Evolutionary conservation across 1,140 invertebrate genomes (phyloP).

Genomic region (Zaprionus ghesquierei): DNA sequence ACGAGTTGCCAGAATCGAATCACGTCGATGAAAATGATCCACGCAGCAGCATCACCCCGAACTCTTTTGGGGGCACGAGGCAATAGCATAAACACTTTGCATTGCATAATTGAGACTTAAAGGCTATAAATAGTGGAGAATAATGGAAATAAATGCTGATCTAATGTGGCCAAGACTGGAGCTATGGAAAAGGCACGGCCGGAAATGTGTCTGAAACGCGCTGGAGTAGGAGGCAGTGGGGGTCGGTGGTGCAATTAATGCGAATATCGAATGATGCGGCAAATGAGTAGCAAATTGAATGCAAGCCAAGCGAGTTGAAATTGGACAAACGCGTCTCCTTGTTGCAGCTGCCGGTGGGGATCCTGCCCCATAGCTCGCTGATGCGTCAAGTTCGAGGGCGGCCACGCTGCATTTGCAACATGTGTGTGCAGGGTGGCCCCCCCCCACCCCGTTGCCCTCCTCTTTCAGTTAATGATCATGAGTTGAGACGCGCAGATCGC

Average conservation of each 20-base stretch:
- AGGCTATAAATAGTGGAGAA: conserved; percentile 64
- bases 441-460: conserved; percentile 16
- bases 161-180: conserved; percentile 18
- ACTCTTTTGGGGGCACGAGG: too few relatives aligned
- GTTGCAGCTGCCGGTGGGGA: conserved; percentile 23
- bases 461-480: conserved; percentile 36
- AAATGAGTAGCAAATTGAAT: conserved; percentile 70
- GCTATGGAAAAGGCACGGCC: conserved; percentile 26
- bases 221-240: conserved; percentile 9
- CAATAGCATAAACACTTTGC: conserved; percentile 29
- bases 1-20: conserved; percentile 52
- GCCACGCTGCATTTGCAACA: conserved; percentile 65
- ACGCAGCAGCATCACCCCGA: too few relatives aligned
- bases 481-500: conserved; percentile 20
- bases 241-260: conserved; percentile 26
- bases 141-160: conserved; percentile 43
- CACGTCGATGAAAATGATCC: conserved; percentile 52
- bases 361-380: conserved; percentile 60
- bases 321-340: conserved; percentile 54
- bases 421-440: conserved; percentile 43
- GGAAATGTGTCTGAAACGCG: conserved; percentile 43
- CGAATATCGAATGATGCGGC: conserved; percentile 74
- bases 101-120: conserved; percentile 72
- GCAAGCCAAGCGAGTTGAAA: conserved; percentile 1
- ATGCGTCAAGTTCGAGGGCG: conserved; percentile 65